Evolutionary conservation across 2,888 invertebrate genomes (phyloP).

Genomic region (Stratiomys singularior): DNA sequence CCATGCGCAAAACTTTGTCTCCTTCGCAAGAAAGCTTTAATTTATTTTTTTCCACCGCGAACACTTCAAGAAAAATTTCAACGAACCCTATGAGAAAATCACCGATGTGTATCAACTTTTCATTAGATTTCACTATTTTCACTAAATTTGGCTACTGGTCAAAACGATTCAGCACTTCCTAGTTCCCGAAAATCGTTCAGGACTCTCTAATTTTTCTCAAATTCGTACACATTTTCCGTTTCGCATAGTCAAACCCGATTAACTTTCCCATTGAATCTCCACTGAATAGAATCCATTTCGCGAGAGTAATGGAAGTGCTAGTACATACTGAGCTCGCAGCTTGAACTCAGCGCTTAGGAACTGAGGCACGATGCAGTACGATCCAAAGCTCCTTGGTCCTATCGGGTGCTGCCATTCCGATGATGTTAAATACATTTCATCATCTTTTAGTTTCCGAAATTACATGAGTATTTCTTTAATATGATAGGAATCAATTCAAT

Average conservation of each 20-base stretch:
- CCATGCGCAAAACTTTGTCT: constrained; percentile 37
- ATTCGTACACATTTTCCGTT: neutral
- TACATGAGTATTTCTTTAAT: no score
- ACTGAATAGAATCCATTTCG: constrained; percentile 7
- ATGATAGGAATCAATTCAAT: no score
- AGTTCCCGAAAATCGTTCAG: neutral
- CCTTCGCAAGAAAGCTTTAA: constrained; percentile 27
- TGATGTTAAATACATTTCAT: neutral
- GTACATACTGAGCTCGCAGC: neutral
- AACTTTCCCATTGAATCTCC: neutral
- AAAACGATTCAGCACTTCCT: neutral
- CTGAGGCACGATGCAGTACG: neutral
- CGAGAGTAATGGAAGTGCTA: neutral
- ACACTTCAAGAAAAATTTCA: constrained; percentile 10
- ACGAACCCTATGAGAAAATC: neutral
- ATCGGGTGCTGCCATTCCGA: neutral
- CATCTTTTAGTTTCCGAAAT: no score
- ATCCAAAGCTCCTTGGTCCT: neutral
- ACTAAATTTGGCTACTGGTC: neutral
- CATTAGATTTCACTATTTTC: neutral
- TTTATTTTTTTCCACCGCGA: constrained; percentile 25
- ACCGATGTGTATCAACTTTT: neutral
- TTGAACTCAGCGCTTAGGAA: neutral
- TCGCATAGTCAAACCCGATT: neutral
- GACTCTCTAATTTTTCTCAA: neutral